These are phyloP conservation scores for Kryptolebias ocellatus DNA, from an alignment of 2,797 vertebrate species.

Conservation along the genomic window DNA sequence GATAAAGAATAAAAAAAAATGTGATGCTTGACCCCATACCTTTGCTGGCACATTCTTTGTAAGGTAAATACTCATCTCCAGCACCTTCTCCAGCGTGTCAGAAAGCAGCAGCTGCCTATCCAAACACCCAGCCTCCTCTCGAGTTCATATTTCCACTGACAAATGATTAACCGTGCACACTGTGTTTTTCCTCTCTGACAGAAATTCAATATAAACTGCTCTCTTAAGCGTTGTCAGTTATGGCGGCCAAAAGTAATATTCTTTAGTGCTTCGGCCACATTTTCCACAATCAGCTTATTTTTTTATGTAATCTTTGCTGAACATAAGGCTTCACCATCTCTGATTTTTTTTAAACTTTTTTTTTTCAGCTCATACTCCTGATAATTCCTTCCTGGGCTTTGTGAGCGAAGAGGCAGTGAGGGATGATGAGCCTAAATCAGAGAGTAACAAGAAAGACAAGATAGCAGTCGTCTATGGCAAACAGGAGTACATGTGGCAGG, in stretches of 20 bases:
- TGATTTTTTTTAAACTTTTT: background rate
- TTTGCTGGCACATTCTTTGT: slow-evolving; percentile 59
- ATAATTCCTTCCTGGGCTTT: slow-evolving; percentile 83
- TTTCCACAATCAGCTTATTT: slow-evolving; percentile 7
- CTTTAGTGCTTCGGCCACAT: background rate
- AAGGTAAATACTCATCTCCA: slow-evolving; percentile 77
- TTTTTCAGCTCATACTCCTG: slow-evolving; percentile 76
- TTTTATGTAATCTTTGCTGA: background rate
- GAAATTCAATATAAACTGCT: slow-evolving; percentile 33
- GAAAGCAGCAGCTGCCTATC: slow-evolving; percentile 55
- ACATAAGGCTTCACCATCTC: background rate
- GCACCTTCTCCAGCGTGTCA: slow-evolving; percentile 61
- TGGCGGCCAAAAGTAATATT: slow-evolving; percentile 4
- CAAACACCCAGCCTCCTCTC: slow-evolving; percentile 46
- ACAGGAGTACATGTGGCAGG: slow-evolving; percentile 83
- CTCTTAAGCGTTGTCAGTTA: slow-evolving; percentile 8
- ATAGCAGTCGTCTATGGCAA: slow-evolving; percentile 79
- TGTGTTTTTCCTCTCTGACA: slow-evolving; percentile 30
- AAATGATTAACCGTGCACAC: slow-evolving; percentile 39
- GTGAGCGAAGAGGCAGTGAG: slow-evolving; percentile 65
- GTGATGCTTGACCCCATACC: slow-evolving; percentile 20
- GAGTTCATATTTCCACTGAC: slow-evolving; percentile 42
- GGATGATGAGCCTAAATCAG: slow-evolving; percentile 36
- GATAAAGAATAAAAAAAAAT: slow-evolving; percentile 5
- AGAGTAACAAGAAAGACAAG: slow-evolving; percentile 58